Evolutionary conservation across 2,113 vertebrate species (phyloP).

Genomic region (Suricata suricatta): DNA sequence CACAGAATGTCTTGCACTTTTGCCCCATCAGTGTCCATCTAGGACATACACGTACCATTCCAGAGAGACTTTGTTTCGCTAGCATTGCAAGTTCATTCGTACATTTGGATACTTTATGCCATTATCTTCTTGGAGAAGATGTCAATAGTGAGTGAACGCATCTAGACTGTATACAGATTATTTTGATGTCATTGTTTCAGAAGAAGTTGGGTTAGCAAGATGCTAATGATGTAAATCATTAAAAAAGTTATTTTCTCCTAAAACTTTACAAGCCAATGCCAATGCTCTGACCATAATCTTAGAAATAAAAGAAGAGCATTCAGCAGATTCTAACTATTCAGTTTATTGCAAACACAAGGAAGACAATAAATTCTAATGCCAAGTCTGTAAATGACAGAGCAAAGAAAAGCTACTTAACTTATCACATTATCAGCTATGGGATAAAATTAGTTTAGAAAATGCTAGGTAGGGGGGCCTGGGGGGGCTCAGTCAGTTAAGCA

Average conservation of each 20-base stretch:
- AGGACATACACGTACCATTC: neutral
- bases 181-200: conserved; percentile 61
- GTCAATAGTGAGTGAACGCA: conserved; percentile 69
- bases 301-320: neutral
- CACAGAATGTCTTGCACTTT: neutral
- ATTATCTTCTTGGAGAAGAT: conserved; percentile 39
- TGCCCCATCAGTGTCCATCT: conserved; percentile 34
- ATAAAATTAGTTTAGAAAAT: conserved; percentile 26
- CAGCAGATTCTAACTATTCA: neutral
- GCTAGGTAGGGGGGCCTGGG: neutral
- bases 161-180: conserved; percentile 70
- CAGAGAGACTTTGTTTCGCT: conserved; percentile 33
- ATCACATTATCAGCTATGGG: neutral
- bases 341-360: neutral
- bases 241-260: conserved; percentile 58
- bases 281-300: neutral
- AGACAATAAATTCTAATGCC: neutral
- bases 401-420: neutral
- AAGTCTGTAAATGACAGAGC: neutral
- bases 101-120: conserved; percentile 48
- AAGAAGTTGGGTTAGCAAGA: conserved; percentile 58
- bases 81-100: conserved; percentile 42
- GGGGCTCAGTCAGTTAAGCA: too few relatives aligned
- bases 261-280: conserved; percentile 55
- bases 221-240: conserved; percentile 54